Conservation (phyloP, 2,888 invertebrate species). For the Schizotus pectinicornis region DNA sequence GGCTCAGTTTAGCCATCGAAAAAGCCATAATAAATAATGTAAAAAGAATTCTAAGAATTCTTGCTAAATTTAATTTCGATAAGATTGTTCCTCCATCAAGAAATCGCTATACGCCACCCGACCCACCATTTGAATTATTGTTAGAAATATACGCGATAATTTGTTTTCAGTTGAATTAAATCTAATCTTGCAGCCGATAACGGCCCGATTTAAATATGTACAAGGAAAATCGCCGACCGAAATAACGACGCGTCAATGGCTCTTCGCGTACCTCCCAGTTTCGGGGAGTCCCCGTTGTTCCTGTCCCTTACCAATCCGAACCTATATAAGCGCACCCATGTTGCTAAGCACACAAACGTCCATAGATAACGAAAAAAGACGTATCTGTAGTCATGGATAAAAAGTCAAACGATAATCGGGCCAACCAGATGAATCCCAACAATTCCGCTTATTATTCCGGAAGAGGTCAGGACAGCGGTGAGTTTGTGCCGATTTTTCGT, state of each 20-base stretch:
- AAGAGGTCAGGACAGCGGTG: conserved; percentile 3
- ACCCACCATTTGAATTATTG: too few species aligned
- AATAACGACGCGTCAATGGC: not conserved
- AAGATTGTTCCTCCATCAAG: too few species aligned
- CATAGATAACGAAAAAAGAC: not conserved
- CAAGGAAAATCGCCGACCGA: not conserved
- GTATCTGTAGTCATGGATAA: conserved; percentile 20
- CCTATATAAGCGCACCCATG: too few species aligned
- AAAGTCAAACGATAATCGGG: conserved; percentile 16
- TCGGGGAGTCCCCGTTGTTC: conserved; percentile 4
- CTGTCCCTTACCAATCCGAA: not conserved
- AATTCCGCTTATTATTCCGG: conserved; percentile 20
- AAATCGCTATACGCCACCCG: too few species aligned
- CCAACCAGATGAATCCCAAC: conserved; percentile 27
- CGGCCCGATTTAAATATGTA: not conserved
- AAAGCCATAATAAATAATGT: too few species aligned
- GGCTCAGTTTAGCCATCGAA: too few species aligned
- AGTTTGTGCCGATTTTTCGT: not conserved
- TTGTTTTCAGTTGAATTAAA: not conserved
- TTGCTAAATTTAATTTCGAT: too few species aligned
- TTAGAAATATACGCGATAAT: not conserved
- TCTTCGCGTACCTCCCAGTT: too few species aligned
- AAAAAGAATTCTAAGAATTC: too few species aligned
- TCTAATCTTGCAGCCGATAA: not conserved
- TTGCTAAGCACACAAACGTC: too few species aligned